Evolutionary conservation across 2,797 vertebrate genomes (phyloP).

Genomic region (Phylloscopus collybita): DNA sequence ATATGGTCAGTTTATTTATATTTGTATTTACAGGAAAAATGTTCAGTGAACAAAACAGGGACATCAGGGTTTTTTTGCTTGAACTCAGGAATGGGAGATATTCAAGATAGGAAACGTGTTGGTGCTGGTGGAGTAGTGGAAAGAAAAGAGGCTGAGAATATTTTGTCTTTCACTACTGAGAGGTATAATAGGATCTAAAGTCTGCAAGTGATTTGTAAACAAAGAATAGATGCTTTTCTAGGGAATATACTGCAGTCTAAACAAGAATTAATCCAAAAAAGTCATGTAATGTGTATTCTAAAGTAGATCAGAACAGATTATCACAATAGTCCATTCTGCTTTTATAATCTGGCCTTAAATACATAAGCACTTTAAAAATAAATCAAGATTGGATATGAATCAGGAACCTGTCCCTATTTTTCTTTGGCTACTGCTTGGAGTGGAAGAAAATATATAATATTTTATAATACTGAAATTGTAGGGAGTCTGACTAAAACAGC

Average conservation of each 20-base stretch:
- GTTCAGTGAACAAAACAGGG: not conserved
- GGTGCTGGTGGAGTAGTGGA: not conserved
- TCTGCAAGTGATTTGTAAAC: constrained; percentile 33
- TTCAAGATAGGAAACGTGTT: rapidly evolving
- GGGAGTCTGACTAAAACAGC: not conserved
- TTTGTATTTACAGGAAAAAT: not conserved
- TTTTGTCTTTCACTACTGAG: not conserved
- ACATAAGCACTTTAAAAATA: constrained; percentile 54
- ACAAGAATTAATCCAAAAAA: constrained; percentile 54
- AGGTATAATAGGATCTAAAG: constrained; percentile 27
- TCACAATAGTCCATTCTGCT: constrained; percentile 21
- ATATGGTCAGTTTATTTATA: not conserved
- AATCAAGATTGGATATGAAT: constrained; percentile 13
- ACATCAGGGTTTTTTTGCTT: not conserved
- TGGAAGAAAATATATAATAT: not conserved
- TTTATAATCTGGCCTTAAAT: constrained; percentile 39
- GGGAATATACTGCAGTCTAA: constrained; percentile 41
- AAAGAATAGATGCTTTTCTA: constrained; percentile 24
- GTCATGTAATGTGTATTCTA: constrained; percentile 47
- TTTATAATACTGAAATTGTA: not conserved
- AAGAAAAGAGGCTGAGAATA: not conserved
- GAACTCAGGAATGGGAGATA: not conserved
- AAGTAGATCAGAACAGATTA: constrained; percentile 66
- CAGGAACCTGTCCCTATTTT: not conserved
- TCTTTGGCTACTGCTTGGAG: not conserved